These are phyloP conservation scores for Australoheros scitulus DNA, from an alignment of 2,113 vertebrate species.

Conservation along the genomic window DNA sequence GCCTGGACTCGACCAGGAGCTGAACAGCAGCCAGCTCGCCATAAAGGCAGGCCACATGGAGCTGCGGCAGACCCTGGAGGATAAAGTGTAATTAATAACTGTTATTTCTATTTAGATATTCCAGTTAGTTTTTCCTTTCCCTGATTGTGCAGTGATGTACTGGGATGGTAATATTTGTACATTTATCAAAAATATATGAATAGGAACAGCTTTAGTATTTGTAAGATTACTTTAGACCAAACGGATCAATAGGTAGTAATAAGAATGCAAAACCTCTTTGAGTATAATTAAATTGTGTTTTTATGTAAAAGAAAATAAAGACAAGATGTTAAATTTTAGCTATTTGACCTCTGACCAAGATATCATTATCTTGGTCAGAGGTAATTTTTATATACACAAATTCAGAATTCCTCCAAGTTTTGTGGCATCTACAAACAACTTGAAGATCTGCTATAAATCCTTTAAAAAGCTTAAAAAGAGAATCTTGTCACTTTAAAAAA, in stretches of 20 bases:
- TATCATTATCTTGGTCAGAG: neutral
- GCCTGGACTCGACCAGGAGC: slow-evolving; percentile 46
- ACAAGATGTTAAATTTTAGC: neutral
- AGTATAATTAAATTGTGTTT: neutral
- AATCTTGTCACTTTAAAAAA: neutral
- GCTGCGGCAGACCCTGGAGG: slow-evolving; percentile 53
- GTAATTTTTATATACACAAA: neutral
- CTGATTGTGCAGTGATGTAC: neutral
- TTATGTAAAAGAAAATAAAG: neutral
- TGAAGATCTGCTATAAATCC: neutral
- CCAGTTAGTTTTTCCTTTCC: neutral
- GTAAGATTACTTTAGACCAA: neutral
- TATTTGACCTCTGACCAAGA: too few species aligned
- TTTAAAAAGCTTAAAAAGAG: neutral
- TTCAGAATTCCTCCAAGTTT: neutral
- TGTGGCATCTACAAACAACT: neutral
- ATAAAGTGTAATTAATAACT: neutral
- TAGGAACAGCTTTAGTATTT: neutral
- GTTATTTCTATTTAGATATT: neutral
- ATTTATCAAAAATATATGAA: neutral
- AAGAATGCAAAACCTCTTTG: neutral
- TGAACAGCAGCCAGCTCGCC: slow-evolving; percentile 52
- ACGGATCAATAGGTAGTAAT: neutral
- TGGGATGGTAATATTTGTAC: neutral
- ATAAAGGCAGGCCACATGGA: slow-evolving; percentile 69